These are phyloP conservation scores for Thysanoteuthis rhombus DNA, from an alignment of 2,888 invertebrate species.

Conservation along the genomic window DNA sequence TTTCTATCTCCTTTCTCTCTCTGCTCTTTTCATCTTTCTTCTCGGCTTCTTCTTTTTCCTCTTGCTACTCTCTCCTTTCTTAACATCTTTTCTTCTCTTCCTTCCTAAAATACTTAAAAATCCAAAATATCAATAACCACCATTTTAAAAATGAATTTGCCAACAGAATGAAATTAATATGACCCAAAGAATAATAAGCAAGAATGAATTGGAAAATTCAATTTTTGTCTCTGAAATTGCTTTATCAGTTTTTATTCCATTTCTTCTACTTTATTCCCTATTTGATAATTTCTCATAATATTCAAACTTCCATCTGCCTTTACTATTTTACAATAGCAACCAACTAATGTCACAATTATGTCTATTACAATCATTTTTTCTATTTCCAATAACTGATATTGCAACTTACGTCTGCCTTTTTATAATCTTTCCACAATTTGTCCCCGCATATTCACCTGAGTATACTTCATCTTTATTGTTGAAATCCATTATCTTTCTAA, in stretches of 20 bases:
- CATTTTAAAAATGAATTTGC: neutral
- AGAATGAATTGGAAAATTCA: neutral
- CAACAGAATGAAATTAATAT: constrained; percentile 12
- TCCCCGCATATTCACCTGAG: neutral
- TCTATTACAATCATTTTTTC: constrained; percentile 12
- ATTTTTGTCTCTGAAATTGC: neutral
- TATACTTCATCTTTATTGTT: neutral
- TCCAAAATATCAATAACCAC: constrained; percentile 12
- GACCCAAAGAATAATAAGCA: constrained; percentile 12
- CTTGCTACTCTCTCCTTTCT: neutral
- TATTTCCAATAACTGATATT: neutral
- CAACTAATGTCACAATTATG: neutral
- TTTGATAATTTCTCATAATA: neutral
- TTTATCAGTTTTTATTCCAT: neutral
- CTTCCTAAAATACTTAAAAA: neutral
- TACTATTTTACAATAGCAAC: neutral
- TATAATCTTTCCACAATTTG: neutral
- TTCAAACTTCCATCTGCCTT: constrained; percentile 12
- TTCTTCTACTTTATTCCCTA: neutral
- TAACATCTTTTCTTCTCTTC: neutral
- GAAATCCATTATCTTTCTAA: neutral
- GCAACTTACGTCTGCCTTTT: neutral
- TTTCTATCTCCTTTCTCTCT: neutral
- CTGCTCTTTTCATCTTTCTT: neutral
- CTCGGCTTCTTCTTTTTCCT: neutral